Evolutionary conservation across 35 echinoderm and acorn worm genomes (phyloP), one percentile per base, ranked within the genome.

Genomic region (Anneissia japonica): DNA sequence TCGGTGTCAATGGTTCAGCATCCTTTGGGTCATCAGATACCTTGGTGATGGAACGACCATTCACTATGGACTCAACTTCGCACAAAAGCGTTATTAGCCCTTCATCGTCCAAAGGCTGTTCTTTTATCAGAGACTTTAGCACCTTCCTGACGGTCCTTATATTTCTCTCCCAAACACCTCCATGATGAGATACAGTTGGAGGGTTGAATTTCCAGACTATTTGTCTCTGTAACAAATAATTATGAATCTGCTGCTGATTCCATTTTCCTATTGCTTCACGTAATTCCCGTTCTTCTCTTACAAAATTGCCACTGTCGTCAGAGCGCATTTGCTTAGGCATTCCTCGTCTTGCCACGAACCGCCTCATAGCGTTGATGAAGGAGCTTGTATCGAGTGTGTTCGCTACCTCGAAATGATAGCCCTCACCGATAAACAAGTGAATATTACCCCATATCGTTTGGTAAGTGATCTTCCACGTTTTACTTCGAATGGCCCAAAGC

Each of bases 21-120:
- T 87, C 85, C 34, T 82, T 77, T 0, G 29, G 46, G 32, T 82
- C 73, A 34, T 87, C 74, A 37, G 90, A 92, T 30, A 81, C 37
- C 72, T 39, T 39, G 31, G 90, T 87, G 14, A 88, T 46, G 14
- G 90, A 85, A 31, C 80, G 85, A 55, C 90, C 73, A 34, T 92
- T 92, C 35, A 88, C 79, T 0, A 88, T 41, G 0, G 85, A 26
- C 78, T 92, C 90, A 17, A 92, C 81, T 41, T 82, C 72, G 73
- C 82, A 89, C 32, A 94, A 30, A 31, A 94, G 36, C 19, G 88
- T 94, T 10, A 17, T 37, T 39, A 94, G 74, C 39, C 46, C 73
- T 86, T 94, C 84, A 36, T 90, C 92, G 77, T 41, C 43, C 31
- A 92, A 84, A 36, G 74, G 43, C 39, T 92, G 90, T 28, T 88